phyloP scores from a whole-genome alignment of 2,888 invertebrate genomes.

The Drosophila basisetae region DNA sequence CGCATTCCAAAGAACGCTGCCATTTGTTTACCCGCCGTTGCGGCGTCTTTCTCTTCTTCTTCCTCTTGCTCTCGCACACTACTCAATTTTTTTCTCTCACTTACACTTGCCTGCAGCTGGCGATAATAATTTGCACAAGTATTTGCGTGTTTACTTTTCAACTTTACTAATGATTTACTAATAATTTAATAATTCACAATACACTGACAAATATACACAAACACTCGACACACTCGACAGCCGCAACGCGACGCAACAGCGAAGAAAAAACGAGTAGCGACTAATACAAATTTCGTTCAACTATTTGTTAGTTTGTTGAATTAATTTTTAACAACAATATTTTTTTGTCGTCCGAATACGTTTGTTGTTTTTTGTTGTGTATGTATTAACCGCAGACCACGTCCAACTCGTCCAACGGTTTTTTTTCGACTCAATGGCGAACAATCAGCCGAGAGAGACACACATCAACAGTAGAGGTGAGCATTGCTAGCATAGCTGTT shows the following conservation, averaged over 20 bases:
- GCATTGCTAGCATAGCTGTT: conserved; percentile 13
- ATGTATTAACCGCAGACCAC: conserved; percentile 58
- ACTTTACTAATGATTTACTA: conserved; percentile 53
- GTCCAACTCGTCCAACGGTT: conserved; percentile 64
- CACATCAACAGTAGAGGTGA: conserved; percentile 42
- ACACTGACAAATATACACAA: conserved; percentile 32
- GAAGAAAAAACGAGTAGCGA: conserved; percentile 11
- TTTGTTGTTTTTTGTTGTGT: conserved; percentile 28
- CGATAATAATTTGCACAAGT: conserved; percentile 58
- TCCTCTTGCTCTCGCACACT: conserved; percentile 16
- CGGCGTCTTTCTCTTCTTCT: conserved; percentile 50
- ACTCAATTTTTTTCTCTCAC: conserved; percentile 39
- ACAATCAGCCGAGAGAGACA: conserved; percentile 44
- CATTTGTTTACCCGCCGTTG: conserved; percentile 63
- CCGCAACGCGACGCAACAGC: conserved; percentile 18
- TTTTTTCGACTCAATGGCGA: conserved; percentile 57
- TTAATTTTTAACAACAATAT: conserved; percentile 52
- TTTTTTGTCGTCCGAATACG: conserved; percentile 42
- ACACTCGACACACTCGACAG: conserved; percentile 26
- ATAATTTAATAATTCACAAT: conserved; percentile 61
- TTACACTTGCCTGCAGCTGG: conserved; percentile 70
- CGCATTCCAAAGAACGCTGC: conserved; percentile 65
- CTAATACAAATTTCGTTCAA: conserved; percentile 31
- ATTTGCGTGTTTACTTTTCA: conserved; percentile 57
- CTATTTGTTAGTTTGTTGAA: conserved; percentile 46